A percentile compares a stretch with the other conserved stretches of the same genome.
These are phyloP conservation scores for Porites lutea DNA, from an alignment of 64 coral and sea anemone species.

Conservation along the genomic window DNA sequence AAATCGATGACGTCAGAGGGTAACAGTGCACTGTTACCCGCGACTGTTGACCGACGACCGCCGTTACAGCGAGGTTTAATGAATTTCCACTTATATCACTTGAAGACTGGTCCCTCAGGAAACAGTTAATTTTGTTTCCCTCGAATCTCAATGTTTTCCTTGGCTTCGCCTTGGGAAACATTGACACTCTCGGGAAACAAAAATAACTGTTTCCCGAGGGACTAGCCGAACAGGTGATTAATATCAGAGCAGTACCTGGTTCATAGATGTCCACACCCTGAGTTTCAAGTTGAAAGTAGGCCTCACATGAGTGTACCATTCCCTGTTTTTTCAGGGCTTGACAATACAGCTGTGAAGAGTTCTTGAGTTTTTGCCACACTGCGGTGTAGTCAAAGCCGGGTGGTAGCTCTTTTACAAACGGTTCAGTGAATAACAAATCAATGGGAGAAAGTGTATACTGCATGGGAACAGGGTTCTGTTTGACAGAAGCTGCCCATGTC, in stretches of 20 bases:
- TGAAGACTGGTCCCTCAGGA: no score
- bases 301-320: not conserved
- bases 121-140: no score
- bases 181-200: no score
- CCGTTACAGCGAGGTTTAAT: no score
- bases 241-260: not conserved
- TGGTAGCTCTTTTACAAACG: not conserved
- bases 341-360: not conserved
- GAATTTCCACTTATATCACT: no score
- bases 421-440: constrained; percentile 45
- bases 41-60: no score
- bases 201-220: no score
- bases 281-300: not conserved
- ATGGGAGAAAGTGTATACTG: constrained; percentile 34
- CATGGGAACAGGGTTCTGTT: constrained; percentile 70
- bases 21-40: no score
- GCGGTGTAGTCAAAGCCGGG: not conserved
- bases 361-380: not conserved
- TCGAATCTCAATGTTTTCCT: no score
- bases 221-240: no score
- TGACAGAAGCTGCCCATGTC: constrained; percentile 38
- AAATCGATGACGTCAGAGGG: no score
- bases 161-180: no score
- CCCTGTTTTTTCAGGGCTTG: not conserved
- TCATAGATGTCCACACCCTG: not conserved